Evolutionary conservation across 2,888 invertebrate species (phyloP).

Genomic region (Prionchulus punctatus): DNA sequence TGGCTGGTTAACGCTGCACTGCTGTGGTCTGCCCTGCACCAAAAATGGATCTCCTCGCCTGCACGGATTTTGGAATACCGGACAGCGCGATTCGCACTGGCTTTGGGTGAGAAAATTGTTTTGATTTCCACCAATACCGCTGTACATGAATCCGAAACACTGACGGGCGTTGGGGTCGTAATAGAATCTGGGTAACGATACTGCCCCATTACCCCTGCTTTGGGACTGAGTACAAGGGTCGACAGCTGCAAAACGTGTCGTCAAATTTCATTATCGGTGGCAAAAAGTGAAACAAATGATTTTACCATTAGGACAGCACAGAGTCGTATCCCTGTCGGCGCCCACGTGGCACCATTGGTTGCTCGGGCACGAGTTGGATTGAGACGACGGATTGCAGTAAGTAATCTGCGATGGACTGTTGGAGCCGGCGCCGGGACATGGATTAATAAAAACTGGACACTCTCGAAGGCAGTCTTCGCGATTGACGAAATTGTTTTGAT

Average conservation of each 20-base stretch:
- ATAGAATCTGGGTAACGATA: background rate
- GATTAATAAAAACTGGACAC: constrained; percentile 26
- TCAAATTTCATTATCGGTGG: background rate
- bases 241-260: constrained; percentile 19
- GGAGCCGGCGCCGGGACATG: constrained; percentile 28
- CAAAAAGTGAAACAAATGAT: no score
- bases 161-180: background rate
- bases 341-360: constrained; percentile 27
- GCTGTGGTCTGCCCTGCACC: background rate
- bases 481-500: constrained; percentile 12
- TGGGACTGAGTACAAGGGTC: constrained; percentile 31
- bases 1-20: background rate
- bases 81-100: constrained; percentile 19
- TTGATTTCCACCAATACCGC: constrained; percentile 12
- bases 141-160: constrained; percentile 10
- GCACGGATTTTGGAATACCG: constrained; percentile 5
- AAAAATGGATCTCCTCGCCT: background rate
- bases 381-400: constrained; percentile 17
- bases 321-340: constrained; percentile 23
- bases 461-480: constrained; percentile 16
- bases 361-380: constrained; percentile 16
- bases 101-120: constrained; percentile 22
- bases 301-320: constrained; percentile 17
- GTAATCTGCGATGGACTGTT: no score
- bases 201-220: constrained; percentile 16